Percentiles rank a stretch among this genome's conserved stretches.
These are phyloP conservation scores for Elaphurus davidianus DNA, from an alignment of 2,113 vertebrate species.

Conservation along the genomic window DNA sequence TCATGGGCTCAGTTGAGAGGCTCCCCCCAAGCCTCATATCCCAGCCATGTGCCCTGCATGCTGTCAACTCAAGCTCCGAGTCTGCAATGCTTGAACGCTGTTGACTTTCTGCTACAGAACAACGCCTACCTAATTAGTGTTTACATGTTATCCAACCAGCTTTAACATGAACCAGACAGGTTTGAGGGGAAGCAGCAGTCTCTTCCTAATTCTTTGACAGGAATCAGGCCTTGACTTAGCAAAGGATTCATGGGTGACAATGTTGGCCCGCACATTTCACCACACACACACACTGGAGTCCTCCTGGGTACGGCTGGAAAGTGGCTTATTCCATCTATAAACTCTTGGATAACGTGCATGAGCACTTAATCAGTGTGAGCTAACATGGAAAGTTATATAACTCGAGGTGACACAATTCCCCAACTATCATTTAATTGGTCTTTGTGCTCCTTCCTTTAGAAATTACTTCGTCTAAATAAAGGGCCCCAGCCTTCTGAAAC, in stretches of 20 bases:
- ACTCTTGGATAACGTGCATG: neutral
- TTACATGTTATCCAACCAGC: no score
- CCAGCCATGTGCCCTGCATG: neutral
- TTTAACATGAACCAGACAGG: neutral
- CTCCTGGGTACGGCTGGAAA: neutral
- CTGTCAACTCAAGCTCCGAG: accelerated
- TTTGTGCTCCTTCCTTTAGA: neutral
- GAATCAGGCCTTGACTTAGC: neutral
- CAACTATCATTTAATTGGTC: neutral
- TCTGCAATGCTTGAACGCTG: accelerated
- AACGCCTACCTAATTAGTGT: neutral
- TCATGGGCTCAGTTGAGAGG: neutral
- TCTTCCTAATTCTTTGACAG: neutral
- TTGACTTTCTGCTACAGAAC: accelerated
- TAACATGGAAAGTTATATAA: neutral
- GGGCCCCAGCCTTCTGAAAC: neutral
- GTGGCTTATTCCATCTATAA: neutral
- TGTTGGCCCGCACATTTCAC: accelerated
- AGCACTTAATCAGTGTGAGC: neutral
- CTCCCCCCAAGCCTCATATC: neutral
- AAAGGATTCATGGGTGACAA: accelerated
- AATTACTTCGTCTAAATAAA: neutral
- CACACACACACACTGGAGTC: neutral
- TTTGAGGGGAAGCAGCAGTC: neutral
- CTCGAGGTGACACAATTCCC: neutral